Percentiles rank a stretch among this genome's conserved stretches.
Conservation (phyloP, 2,113 vertebrate genomes). For the Mesitornis unicolor region DNA sequence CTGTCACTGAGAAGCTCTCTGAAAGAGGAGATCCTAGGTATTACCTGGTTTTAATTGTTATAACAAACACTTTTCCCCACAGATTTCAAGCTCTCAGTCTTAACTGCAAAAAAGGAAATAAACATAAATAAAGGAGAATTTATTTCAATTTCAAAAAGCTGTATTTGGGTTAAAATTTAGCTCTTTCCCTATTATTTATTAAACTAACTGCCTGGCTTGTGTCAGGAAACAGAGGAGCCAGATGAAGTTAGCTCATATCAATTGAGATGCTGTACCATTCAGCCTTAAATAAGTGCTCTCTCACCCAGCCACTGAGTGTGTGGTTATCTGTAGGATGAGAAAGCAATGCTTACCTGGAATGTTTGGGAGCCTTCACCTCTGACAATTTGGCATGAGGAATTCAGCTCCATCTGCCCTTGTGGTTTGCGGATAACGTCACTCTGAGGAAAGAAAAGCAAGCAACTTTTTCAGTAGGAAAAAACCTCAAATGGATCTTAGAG, state of each 20-base stretch:
- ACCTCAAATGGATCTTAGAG: not conserved
- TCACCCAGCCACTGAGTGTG: not conserved
- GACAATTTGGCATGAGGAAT: constrained; percentile 82
- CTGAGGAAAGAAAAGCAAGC: constrained; percentile 56
- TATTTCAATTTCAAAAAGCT: not conserved
- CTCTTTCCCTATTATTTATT: not conserved
- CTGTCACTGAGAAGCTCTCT: too few species aligned
- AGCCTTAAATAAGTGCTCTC: not conserved
- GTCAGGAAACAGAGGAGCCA: not conserved
- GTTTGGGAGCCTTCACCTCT: constrained; percentile 86
- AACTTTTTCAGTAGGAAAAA: not conserved
- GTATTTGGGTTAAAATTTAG: not conserved
- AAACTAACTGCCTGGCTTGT: not conserved
- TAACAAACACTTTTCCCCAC: not conserved
- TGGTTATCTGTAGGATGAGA: not conserved
- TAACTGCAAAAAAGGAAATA: not conserved
- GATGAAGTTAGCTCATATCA: not conserved
- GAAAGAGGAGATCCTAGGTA: not conserved
- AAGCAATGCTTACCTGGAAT: constrained; percentile 77
- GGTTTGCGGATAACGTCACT: constrained; percentile 89
- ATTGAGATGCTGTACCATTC: not conserved
- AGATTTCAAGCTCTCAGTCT: not conserved
- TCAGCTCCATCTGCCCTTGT: constrained; percentile 87
- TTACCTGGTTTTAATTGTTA: not conserved
- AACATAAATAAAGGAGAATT: not conserved